Percentiles rank a stretch among this genome's conserved stretches.
Conservation (phyloP, 2,113 vertebrate species). For the Dolichallabes microphthalmus region DNA sequence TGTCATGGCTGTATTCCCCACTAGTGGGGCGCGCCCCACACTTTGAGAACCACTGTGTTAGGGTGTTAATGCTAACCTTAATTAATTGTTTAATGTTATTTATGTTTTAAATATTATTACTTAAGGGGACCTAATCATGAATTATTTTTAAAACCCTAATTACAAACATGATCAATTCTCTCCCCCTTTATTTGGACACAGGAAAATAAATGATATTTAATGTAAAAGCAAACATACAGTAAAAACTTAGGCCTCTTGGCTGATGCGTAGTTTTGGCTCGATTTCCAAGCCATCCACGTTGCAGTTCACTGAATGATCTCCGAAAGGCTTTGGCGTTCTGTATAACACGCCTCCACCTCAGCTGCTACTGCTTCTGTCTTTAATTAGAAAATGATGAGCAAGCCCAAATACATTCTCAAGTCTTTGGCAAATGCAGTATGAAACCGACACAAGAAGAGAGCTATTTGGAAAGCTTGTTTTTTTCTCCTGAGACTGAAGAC, state of each 20-base stretch:
- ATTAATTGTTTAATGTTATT: background rate
- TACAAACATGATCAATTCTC: background rate
- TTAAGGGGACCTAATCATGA: background rate
- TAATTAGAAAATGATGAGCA: slow-evolving; percentile 40
- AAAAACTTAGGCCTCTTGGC: background rate
- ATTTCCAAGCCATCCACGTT: background rate
- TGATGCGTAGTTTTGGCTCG: background rate
- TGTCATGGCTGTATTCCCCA: too few relatives aligned
- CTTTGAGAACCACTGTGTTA: too few relatives aligned
- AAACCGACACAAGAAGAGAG: slow-evolving; percentile 4
- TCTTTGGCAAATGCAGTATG: background rate
- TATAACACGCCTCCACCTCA: background rate
- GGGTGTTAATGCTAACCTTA: background rate
- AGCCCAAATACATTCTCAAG: slow-evolving; percentile 6
- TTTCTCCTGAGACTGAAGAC: background rate
- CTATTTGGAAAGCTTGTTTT: background rate
- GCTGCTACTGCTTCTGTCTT: slow-evolving; percentile 10
- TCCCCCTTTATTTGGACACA: background rate
- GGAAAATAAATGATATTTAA: background rate
- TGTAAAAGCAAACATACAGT: background rate
- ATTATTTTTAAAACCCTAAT: background rate
- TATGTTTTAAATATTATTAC: background rate
- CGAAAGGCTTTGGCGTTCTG: background rate
- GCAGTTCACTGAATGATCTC: background rate
- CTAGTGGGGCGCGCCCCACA: too few relatives aligned